These are phyloP conservation scores for Actinopyga echinites DNA, from an alignment of 53 echinoderm and acorn worm genomes.

Conservation along the genomic window DNA sequence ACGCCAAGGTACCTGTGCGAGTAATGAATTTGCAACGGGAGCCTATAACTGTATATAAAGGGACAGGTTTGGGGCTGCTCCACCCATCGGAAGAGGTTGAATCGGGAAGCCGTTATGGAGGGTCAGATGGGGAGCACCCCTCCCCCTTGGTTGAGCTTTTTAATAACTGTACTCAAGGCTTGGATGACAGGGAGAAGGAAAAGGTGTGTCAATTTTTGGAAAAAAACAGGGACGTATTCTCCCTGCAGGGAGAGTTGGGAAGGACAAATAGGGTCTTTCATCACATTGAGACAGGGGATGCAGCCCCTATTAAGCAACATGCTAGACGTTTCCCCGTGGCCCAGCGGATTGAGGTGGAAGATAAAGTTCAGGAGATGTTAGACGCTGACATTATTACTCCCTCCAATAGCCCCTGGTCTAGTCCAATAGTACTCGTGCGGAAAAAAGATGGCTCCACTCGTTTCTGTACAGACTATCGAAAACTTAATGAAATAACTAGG, in stretches of 20 bases:
- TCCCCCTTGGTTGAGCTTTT: background rate
- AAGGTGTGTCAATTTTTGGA: background rate
- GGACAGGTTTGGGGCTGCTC: background rate
- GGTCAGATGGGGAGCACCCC: background rate
- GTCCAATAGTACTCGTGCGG: background rate
- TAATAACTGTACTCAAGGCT: background rate
- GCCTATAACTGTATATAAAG: background rate
- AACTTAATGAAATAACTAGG: background rate
- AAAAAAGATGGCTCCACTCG: background rate
- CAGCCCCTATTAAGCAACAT: background rate
- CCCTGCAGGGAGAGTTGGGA: background rate
- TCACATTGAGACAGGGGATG: conserved; percentile 4
- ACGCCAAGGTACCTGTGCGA: background rate
- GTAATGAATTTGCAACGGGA: background rate
- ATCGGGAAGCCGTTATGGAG: background rate
- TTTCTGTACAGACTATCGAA: background rate
- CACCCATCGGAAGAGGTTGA: background rate
- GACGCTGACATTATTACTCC: background rate
- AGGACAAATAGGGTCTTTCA: conserved; percentile 3
- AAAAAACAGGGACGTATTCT: conserved; percentile 1
- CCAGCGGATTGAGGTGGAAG: background rate
- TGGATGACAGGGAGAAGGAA: background rate
- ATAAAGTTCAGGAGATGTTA: background rate
- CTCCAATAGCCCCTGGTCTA: background rate
- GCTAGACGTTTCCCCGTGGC: background rate